Conservation (phyloP, 2,113 vertebrate genomes). For the Ptychochromis oligacanthus region DNA sequence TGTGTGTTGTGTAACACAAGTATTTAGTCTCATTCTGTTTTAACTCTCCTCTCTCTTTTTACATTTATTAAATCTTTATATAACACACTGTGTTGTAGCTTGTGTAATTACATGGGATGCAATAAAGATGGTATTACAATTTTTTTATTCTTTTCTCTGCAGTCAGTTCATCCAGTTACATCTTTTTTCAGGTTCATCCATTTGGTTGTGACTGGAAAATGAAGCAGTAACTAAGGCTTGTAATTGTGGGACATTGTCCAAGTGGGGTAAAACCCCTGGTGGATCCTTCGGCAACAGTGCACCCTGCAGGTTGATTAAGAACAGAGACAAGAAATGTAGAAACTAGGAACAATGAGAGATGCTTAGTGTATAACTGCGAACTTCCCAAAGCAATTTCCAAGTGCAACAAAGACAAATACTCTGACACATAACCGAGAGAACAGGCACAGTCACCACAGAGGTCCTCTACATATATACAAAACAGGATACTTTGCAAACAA, state of each 20-base stretch:
- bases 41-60: not conserved
- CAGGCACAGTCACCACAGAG: not conserved
- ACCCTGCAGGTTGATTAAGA: constrained; percentile 65
- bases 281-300: constrained; percentile 70
- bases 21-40: not conserved
- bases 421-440: not conserved
- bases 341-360: not conserved
- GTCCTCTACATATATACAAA: constrained; percentile 11
- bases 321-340: constrained; percentile 24
- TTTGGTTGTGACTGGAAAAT: not conserved
- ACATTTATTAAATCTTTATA: not conserved
- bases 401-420: constrained; percentile 29
- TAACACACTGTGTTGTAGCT: not conserved
- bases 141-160: constrained; percentile 7
- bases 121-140: constrained; percentile 3
- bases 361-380: not conserved
- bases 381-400: constrained; percentile 7
- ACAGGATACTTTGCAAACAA: constrained; percentile 14
- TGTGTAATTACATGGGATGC: constrained; percentile 8
- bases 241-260: constrained; percentile 33
- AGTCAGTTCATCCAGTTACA: not conserved
- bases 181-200: not conserved
- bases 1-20: not conserved
- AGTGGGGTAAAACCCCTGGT: constrained; percentile 32
- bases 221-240: constrained; percentile 20